Conservation (phyloP, 2,797 vertebrate genomes). For the Halcyon badia region DNA sequence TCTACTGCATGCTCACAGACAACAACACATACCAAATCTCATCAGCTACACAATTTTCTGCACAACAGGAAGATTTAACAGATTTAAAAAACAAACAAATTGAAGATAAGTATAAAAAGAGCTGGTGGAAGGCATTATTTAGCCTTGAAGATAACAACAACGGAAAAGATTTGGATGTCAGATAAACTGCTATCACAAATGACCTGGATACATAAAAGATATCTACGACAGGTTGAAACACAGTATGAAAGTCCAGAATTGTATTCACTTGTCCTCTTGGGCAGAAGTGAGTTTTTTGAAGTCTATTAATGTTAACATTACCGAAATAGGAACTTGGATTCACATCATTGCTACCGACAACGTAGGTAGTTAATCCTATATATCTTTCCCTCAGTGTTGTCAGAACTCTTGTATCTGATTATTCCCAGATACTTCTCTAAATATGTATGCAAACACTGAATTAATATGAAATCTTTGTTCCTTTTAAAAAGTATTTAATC, state of each 20-base stretch:
- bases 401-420: not conserved
- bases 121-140: not conserved
- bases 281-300: not conserved
- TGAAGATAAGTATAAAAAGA: not conserved
- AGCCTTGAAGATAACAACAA: not conserved
- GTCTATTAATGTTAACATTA: not conserved
- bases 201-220: not conserved
- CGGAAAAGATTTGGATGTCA: constrained; percentile 21
- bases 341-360: not conserved
- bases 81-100: not conserved
- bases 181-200: not conserved
- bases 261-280: not conserved
- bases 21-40: not conserved
- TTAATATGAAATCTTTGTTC: not conserved
- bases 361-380: not conserved
- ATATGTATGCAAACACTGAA: not conserved
- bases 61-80: not conserved
- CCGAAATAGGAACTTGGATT: not conserved
- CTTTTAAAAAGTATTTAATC: not conserved
- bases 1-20: not conserved
- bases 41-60: not conserved
- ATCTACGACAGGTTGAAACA: not conserved
- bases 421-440: not conserved
- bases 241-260: not conserved
- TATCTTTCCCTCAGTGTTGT: not conserved